These are phyloP conservation scores for Melanotus villosus DNA, from an alignment of 2,888 invertebrate genomes.

Conservation along the genomic window DNA sequence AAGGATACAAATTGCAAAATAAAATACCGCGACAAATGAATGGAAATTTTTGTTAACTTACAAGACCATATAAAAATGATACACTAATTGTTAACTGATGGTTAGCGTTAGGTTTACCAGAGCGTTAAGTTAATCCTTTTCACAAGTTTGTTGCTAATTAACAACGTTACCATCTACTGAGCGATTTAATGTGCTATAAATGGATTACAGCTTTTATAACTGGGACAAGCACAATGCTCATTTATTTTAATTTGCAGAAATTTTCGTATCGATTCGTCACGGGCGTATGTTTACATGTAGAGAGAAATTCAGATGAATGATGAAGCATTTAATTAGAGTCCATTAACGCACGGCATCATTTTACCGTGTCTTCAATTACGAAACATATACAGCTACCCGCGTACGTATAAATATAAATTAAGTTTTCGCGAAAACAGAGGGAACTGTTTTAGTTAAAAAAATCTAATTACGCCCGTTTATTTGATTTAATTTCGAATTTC, in stretches of 20 bases:
- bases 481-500: constrained; percentile 30
- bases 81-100: background rate
- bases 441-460: background rate
- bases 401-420: constrained; percentile 11
- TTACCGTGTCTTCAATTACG: constrained; percentile 35
- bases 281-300: constrained; percentile 24
- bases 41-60: background rate
- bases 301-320: constrained; percentile 35
- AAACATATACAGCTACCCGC: background rate
- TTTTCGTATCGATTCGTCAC: constrained; percentile 27
- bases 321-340: constrained; percentile 36
- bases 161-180: constrained; percentile 23
- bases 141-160: constrained; percentile 44
- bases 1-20: too few species aligned
- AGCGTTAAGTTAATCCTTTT: constrained; percentile 47
- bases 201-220: constrained; percentile 36
- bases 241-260: constrained; percentile 42
- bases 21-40: too few species aligned
- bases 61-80: background rate
- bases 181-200: constrained; percentile 33
- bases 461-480: background rate
- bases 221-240: constrained; percentile 38
- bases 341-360: constrained; percentile 35
- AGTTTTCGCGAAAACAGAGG: background rate
- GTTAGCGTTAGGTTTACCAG: constrained; percentile 24